Evolutionary conservation across 2,888 invertebrate genomes (phyloP), one percentile per base, ranked within the genome.

Genomic region (Crioceris asparagi): DNA sequence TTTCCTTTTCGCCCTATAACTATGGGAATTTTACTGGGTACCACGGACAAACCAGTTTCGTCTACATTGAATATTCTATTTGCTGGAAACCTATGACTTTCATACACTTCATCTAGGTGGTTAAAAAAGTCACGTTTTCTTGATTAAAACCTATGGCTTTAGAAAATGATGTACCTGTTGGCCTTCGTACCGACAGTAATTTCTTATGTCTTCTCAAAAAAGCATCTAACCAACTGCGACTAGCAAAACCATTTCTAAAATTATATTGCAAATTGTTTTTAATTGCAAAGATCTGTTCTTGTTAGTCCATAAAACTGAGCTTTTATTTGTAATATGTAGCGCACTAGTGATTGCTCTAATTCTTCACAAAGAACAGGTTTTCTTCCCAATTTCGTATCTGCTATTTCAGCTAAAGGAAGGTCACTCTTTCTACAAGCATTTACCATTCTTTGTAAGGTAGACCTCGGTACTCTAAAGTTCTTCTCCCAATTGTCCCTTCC

Each of bases 41-140:
- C 41, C 17, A 41, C 36, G 23, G 29, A 31, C 14, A 39, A 38
- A 29, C 39, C 40, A 10, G 40, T 23, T 26, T 40, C 40, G 18
- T 37, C 40, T 6, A 42, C 39, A 19, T 44, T 43, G 25, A 27
- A 43, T 29, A 44, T 39, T 18, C 12, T 15, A 25, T 36, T 21
- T 19, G 36, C 31, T 7, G 10, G 23, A 37, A 36, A 38, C 11
- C 39, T 37, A n/a, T 38, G 17, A 27, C 44, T 33, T 6, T 8
- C 15, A 30, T 40, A 34, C 17, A 36, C 12, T 8, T 35, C 32
- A 10, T 44, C 36, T 8, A 43, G 19, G 15, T 34, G 14, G 18
- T 40, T 29, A 35, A 41, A 45, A 38, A 43, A 40, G 32, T 37
- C 35, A 40, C 38, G 27, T 30, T 40, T 34, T 46, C 38, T 19